Conservation (phyloP, 2,113 vertebrate species). For the Arothron firmamentum region DNA sequence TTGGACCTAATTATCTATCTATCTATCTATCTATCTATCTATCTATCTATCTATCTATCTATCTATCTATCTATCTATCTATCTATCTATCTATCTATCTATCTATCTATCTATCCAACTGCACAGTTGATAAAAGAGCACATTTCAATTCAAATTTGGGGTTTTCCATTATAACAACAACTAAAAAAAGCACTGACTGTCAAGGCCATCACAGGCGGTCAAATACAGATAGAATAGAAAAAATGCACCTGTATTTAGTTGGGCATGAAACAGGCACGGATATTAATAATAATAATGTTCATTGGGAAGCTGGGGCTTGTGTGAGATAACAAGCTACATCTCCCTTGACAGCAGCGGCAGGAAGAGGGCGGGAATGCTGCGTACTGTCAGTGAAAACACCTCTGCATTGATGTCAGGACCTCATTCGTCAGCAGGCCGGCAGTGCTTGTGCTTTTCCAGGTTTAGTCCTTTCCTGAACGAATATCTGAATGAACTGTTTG, state of each 20-base stretch:
- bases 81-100: too few species aligned
- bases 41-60: too few species aligned
- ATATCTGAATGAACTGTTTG: too few species aligned
- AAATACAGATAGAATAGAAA: background rate
- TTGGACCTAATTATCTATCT: background rate
- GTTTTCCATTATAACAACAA: too few species aligned
- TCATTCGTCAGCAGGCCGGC: too few species aligned
- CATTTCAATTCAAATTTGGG: background rate
- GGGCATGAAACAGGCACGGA: constrained; percentile 27
- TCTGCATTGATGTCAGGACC: background rate
- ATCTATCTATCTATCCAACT: too few species aligned
- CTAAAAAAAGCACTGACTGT: too few species aligned
- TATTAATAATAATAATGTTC: background rate
- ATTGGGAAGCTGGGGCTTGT: constrained; percentile 23
- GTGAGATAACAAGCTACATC: constrained; percentile 28
- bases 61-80: too few species aligned
- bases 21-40: too few species aligned
- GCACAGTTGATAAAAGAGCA: background rate
- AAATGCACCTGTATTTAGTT: constrained; percentile 20
- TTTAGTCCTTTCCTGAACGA: too few species aligned
- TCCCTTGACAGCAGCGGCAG: background rate
- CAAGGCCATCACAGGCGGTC: too few species aligned
- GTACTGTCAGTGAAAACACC: background rate
- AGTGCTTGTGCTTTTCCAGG: too few species aligned
- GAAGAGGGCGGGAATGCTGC: background rate